Base-by-base conservation (phyloP, 2,113 vertebrate species). In the Myocastor coypus region DNA sequence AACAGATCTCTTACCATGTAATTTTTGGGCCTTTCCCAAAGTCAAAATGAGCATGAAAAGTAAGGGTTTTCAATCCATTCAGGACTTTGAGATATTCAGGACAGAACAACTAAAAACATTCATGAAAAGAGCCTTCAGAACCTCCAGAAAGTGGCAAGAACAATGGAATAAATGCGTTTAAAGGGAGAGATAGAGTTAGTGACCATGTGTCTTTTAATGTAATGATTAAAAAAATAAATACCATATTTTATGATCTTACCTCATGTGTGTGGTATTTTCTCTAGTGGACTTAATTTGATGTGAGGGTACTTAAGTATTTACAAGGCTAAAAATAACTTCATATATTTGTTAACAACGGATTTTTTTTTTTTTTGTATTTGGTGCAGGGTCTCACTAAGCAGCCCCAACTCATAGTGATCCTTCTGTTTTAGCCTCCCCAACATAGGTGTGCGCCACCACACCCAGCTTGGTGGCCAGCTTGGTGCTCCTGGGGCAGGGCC, bases 241-340 rank as follows among this genome's bases (percentile, higher is more conserved):
- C 34, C 63, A 64, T 71, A 71, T 71, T 37, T 37, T 71, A 17
- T 71, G 69, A 71, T 71, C 69, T n/a, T 9, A 37, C 19, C 7
- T 37, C n/a, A 37, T 26, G 28, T 42, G 12, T 91, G n/a, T 10
- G 88, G n/a, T 69, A 30, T 10, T 86, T 83, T 96, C 68, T 87
- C 64, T 50, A 75, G 12, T 40, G 34, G 50, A 37, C 73, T 92
- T 94, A 50, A 87, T 11, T 22, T 83, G 63, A 46, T 83, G 1
- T 83, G 69, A 92, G 90, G 75, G 90, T 63, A 83, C 40, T 84
- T 83, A 71, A 32, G 24, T 26, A 59, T 80, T 64, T 68, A 68
- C 61, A 30, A 89, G 46, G 61, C 69, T 88, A 64, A 87, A 42
- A 87, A 42, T 66, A 89, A 59, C 50, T 91, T 14, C n/a, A 19